Conservation (phyloP, 2,888 invertebrate genomes). For the Eurytoma adleriae region DNA sequence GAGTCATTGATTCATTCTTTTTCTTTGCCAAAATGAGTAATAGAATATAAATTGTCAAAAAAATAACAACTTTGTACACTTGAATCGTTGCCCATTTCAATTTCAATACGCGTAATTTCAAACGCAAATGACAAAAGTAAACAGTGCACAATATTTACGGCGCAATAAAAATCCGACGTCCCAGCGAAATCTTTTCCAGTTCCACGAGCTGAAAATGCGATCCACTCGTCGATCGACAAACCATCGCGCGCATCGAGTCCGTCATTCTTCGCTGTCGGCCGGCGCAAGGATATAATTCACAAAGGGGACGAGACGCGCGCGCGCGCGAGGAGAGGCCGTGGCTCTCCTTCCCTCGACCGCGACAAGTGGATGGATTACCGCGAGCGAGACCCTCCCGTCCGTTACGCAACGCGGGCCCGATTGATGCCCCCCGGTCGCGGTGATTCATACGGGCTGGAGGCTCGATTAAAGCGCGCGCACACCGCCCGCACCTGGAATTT, state of each 20-base stretch:
- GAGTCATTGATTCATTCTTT: too few relatives aligned
- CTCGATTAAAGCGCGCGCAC: conserved; percentile 14
- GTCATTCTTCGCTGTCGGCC: background rate
- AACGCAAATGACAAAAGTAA: background rate
- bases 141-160: background rate
- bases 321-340: background rate
- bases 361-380: conserved; percentile 42
- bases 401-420: conserved; percentile 31
- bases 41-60: too few relatives aligned
- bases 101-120: background rate
- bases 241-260: background rate
- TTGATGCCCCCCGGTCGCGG: conserved; percentile 25
- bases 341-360: background rate
- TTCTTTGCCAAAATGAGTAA: too few relatives aligned
- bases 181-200: background rate
- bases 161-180: background rate
- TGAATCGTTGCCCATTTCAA: too few relatives aligned
- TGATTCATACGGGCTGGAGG: conserved; percentile 13
- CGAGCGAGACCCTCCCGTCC: background rate
- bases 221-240: background rate
- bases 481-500: conserved; percentile 5
- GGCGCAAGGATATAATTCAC: conserved; percentile 48
- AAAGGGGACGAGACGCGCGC: conserved; percentile 18
- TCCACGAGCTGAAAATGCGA: background rate
- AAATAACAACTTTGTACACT: too few relatives aligned